Base-by-base conservation (phyloP, 2,888 invertebrate species). In the Vanessa cardui region DNA sequence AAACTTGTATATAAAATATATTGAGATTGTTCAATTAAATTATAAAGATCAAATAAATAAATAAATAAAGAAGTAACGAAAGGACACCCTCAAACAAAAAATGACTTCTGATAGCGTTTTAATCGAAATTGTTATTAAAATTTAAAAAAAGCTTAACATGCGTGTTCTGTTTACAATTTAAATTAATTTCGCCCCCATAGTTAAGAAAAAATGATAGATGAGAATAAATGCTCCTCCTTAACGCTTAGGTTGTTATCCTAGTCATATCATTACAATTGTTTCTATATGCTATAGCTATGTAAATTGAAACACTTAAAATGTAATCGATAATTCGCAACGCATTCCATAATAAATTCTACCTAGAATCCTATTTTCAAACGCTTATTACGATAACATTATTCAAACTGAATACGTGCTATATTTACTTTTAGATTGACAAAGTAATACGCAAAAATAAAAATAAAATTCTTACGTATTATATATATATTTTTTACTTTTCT, bases 331-430 rank as follows among this genome's bases (percentile, higher is more conserved):
- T 39, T 59, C 9, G 15, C 20, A 2, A 21, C 46, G 45, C 46
- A 59, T 59, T 59, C 59, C 46, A 59, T 26, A 20, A 15, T 45
- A 26, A 26, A n/a, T 59, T 21, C 46, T 46, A 59, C 46, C 59
- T 50, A 21, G 33, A 39, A 64, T 47, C 47, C 18, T n/a, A 33
- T 26, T 60, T 20, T 50, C 20, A 50, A 50, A 21, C 18, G 26
- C 20, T 20, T 18, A 8, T 50, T 21, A 52, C 15, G 26, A 52
- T 52, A 52, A 26, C 26, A 26, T 52, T 52, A 12, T 15, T 52
- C 16, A 6, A 16, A 52, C 16, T 15, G 26, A 18, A 16, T 15
- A 39, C 39, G 39, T 39, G 39, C n/a, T n/a, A 39, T 18, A 18
- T 20, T 49, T 49, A 20, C 50, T 21, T 50, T 50, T 9, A 8